phyloP scores from a whole-genome alignment of 2,888 invertebrate genomes.

The Acanthosoma haemorrhoidale region DNA sequence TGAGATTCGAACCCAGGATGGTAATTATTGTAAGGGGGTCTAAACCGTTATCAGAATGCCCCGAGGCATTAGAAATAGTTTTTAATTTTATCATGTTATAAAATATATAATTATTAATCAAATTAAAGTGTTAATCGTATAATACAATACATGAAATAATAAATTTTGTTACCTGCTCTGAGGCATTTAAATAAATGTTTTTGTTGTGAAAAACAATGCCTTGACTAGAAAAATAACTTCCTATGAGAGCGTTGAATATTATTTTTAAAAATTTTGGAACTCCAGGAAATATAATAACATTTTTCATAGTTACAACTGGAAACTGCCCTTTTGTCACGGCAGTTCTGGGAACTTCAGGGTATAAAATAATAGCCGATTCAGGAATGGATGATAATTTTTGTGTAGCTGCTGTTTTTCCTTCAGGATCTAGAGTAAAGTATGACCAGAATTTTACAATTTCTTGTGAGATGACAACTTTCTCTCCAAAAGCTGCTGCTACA shows the following conservation, averaged over 20 bases:
- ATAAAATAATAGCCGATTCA: constrained; percentile 48
- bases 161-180: constrained; percentile 42
- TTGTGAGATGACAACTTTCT: constrained; percentile 44
- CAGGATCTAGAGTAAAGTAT: constrained; percentile 37
- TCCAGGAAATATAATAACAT: constrained; percentile 60
- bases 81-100: too few species aligned
- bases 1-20: too few species aligned
- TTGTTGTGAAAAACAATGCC: constrained; percentile 35
- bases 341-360: constrained; percentile 24
- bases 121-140: too few species aligned
- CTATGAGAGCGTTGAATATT: constrained; percentile 40
- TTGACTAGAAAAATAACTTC: constrained; percentile 35
- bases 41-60: too few species aligned
- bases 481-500: constrained; percentile 48
- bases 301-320: constrained; percentile 46
- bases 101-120: too few species aligned
- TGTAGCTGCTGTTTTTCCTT: constrained; percentile 37
- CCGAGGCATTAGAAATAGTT: too few species aligned
- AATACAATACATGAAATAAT: too few species aligned
- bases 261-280: constrained; percentile 51
- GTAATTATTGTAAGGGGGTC: too few species aligned
- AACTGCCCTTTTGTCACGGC: constrained; percentile 32
- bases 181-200: constrained; percentile 43
- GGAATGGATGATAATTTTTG: constrained; percentile 45
- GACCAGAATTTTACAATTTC: constrained; percentile 44